Base-by-base conservation (phyloP, 2,113 vertebrate genomes). In the Chaetops frenatus region DNA sequence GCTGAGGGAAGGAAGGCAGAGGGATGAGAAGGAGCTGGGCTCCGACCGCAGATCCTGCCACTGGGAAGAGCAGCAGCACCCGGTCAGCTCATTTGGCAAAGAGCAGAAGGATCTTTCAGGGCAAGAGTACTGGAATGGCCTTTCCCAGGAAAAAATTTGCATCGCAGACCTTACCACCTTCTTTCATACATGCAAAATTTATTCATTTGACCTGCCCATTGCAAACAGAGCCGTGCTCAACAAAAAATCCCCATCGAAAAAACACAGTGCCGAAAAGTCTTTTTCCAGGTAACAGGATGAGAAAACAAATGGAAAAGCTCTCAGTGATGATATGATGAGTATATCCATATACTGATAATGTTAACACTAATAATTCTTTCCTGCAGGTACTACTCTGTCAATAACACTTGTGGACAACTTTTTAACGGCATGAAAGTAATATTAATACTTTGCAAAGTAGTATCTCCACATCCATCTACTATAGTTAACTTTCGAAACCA, bases 11-110 rank as follows among this genome's bases (percentile, higher is more conserved):
- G 62, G 53, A 12, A 86, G 18, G 29, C 48, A 71, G 38, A 47
- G 44, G 17, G 70, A 76, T 4, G 5, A 9, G 5, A 9, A 54
- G 56, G 56, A 81, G 69, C 53, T 6, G 25, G 22, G 51, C 36
- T 78, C 60, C 0, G 4, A 19, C 7, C 0, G 0, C 57, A 22
- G 42, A 44, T 35, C 25, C 74, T 33, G 35, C 22, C 36, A 10
- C 36, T 38, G 33, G 25, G 25, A 67, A 72, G 44, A n/a, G 33
- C 10, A 12, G 67, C 45, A 70, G 67, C 21, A 12, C 51, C 10
- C 1, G 0, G 36, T 3, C 12, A 11, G 36, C 48, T 72, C 54
- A 1, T n/a, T 9, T 12, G 54, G 10, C 51, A n/a, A 38, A 72
- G 31, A 51, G 50, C 38, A 64, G 51, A 84, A 67, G 47, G n/a